These are phyloP conservation scores for Parasteatoda tepidariorum DNA, from an alignment of 1,140 invertebrate species.

Conservation along the genomic window DNA sequence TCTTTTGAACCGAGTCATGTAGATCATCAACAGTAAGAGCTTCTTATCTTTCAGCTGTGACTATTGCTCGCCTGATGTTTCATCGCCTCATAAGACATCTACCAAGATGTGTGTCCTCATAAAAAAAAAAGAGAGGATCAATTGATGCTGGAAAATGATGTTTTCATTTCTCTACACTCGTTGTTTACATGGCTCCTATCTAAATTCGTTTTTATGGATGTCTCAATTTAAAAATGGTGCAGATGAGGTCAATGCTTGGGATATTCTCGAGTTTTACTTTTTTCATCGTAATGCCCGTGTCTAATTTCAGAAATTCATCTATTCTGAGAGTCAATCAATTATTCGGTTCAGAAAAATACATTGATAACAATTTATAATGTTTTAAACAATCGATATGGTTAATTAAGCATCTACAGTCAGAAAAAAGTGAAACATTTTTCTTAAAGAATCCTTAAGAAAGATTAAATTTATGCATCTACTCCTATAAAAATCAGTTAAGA, in stretches of 20 bases:
- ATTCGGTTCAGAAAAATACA: too few species aligned
- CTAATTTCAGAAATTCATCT: too few species aligned
- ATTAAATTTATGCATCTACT: too few species aligned
- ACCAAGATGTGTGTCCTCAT: neutral
- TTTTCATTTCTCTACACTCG: neutral
- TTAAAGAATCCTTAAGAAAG: too few species aligned
- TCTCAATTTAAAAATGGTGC: neutral
- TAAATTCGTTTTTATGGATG: slow-evolving; percentile 32
- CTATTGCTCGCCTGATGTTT: slow-evolving; percentile 2
- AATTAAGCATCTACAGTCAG: too few species aligned
- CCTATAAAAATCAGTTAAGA: too few species aligned
- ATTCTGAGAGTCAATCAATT: too few species aligned
- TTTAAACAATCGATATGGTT: too few species aligned
- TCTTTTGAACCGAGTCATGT: neutral
- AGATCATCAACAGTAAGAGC: neutral
- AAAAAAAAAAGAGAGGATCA: neutral
- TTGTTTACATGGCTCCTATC: slow-evolving; percentile 32
- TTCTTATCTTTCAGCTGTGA: neutral
- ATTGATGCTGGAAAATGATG: neutral
- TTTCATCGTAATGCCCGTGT: too few species aligned
- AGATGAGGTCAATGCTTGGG: neutral
- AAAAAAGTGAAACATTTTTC: too few species aligned
- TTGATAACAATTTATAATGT: too few species aligned
- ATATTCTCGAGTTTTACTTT: too few species aligned
- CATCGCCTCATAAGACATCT: slow-evolving; percentile 5